Evolutionary conservation across 2,113 vertebrate species (phyloP), one percentile per base, ranked within the genome.

Genomic region (Thermophis baileyi): DNA sequence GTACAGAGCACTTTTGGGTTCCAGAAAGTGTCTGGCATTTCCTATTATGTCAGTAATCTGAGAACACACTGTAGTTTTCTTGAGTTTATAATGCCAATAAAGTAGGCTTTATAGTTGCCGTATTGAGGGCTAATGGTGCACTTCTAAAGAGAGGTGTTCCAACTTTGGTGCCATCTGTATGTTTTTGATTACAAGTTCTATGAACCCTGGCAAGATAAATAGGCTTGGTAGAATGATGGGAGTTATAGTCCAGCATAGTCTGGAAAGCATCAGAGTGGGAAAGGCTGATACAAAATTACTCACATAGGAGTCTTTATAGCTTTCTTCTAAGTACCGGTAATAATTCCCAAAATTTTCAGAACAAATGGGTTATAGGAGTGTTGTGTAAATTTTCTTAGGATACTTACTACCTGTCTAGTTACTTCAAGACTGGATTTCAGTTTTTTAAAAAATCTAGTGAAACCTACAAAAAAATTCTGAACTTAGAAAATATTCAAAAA

Each of bases 1-100:
- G 11, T 4, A 44, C 1, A 69, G 46, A 54, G 55, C 46, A 89
- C 49, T 95, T 93, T 92, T 92, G 81, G 94, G 93, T 91, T 94
- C 35, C 94, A 6, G 0, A 0, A 88, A 91, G 24, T 93, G 57
- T 90, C 0, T 0, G 93, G 87, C 0, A 0, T 55, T 95, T 91
- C 91, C 91, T 46, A 93, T 51, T 16, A 2, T 0, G 0, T 90
- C 51, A 53, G 24, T 55, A 94, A 63, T 2, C 0, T 0, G 47
- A 92, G 91, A 51, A 7, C 86, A 92, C 30, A 46, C 89, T 30
- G 0, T 89, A 30, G 89, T 90, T 90, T 93, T 89, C 91, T 69
- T 74, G 54, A 96, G 88, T 87, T 69, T 18, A 6, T 60, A 95
- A 49, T 87, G 25, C 90, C 60, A 91, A 87, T 63, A 89, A 90